Base-by-base conservation (phyloP, 2,113 vertebrate genomes). In the Rhagologus leucostigma region DNA sequence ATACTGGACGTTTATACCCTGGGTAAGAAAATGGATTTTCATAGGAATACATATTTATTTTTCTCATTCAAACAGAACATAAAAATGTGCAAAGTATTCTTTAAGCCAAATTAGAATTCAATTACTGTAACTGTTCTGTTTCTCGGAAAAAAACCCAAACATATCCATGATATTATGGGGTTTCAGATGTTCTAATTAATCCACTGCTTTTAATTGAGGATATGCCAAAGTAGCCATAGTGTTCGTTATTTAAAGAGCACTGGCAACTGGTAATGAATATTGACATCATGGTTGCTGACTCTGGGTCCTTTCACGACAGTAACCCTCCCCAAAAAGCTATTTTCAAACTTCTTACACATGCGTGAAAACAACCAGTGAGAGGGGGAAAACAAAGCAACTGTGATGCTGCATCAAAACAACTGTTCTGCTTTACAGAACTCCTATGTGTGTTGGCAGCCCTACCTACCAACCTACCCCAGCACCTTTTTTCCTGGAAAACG, bases 21-120 rank as follows among this genome's bases (percentile, higher is more conserved):
- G 46, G 59, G 44, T 60, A 86, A 84, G 62, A 86, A 95, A 93
- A 93, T 52, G 29, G 37, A 94, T 87, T 95, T 84, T 87, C 57
- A 91, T 62, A 71, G 62, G 52, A 92, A 95, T 79, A 59, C 23
- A 3, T 93, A 90, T 74, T 91, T 84, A 80, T 82, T 77, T 14
- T 39, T 81, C 39, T 71, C 84, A 79, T 63, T 91, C 89, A 91
- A 94, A 95, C 27, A 77, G 10, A 35, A 37, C n/a, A 62, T 90
- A 60, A 88, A 94, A 87, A 79, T 74, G 42, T 49, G 23, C 80
- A 63, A 91, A 87, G 53, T 62, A 57, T 84, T 96, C 96, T 89
- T 29, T 73, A 95, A 95, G 59, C 50, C 80, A 90, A 77, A 92
- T 91, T 90, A 92, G 39, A 95, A 81, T 2, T 60, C 6, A 93